Base-by-base conservation (phyloP, 2,113 vertebrate genomes). In the Piaya cayana region DNA sequence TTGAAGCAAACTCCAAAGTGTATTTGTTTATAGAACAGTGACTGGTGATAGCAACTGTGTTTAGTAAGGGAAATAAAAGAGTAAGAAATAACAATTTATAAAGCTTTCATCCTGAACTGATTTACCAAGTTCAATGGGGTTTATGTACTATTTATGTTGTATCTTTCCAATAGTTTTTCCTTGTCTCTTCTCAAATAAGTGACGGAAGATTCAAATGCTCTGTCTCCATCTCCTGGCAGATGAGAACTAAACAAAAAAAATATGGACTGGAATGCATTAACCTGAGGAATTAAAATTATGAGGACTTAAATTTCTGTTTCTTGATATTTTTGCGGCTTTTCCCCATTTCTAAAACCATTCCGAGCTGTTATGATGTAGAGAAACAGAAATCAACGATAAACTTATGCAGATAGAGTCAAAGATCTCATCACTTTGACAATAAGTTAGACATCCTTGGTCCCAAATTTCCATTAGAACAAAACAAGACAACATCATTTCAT, bases 221-320 rank as follows among this genome's bases (percentile, higher is more conserved):
- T 97, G 90, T 86, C 93, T 95, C 94, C 94, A 93, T 92, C 94
- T 97, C 88, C 92, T 96, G 94, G 85, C 7, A 96, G 68, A 50
- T 39, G 72, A 82, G 26, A 90, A 69, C 15, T 23, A 36, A 86
- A 79, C 7, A 34, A 67, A 93, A 67, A 93, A 92, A 45, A 62
- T 12, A 3, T n/a, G 7, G 37, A 52, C 13, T 74, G 29, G 22
- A 69, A 86, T 50, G 21, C 12, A 36, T 39, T 36, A 70, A 77
- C 3, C 20, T 15, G 55, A 86, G 6, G 2, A 7, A 80, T 15
- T 52, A 69, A 85, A 90, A 32, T 15, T 20, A 69, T 5, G 4
- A 76, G 10, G 8, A 71, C 77, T 34, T 64, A 65, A 19, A 53
- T 67, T 74, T 92, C 8, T 85, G 6, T 53, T 64, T 86, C 42